Conservation (phyloP, 2,113 vertebrate genomes). For the Mus musculus region DNA sequence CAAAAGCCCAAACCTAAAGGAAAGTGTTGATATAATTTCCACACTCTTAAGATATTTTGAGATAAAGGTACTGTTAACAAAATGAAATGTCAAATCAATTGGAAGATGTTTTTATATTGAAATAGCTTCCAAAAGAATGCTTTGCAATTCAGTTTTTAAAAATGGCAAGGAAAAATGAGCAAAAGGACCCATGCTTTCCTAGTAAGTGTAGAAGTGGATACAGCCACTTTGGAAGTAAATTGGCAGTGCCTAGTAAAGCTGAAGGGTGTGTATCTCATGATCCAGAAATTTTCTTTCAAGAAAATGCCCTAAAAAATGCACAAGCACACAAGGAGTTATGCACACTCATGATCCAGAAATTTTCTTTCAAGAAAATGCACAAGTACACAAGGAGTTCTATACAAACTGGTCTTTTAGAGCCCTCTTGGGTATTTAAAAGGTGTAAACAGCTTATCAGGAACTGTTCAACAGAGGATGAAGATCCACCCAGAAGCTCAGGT, state of each 20-base stretch:
- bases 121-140: slow-evolving; percentile 57
- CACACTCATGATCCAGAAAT: slow-evolving; percentile 43
- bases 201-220: slow-evolving; percentile 46
- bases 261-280: slow-evolving; percentile 12
- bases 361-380: slow-evolving; percentile 49
- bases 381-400: slow-evolving; percentile 1
- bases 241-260: slow-evolving; percentile 59
- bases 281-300: slow-evolving; percentile 62
- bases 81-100: slow-evolving; percentile 61
- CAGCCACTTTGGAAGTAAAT: slow-evolving; percentile 52
- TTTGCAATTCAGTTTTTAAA: slow-evolving; percentile 47
- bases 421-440: slow-evolving; percentile 25
- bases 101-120: slow-evolving; percentile 54
- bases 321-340: slow-evolving; percentile 15
- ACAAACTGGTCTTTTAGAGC: slow-evolving; percentile 28
- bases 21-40: slow-evolving; percentile 30
- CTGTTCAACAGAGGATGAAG: slow-evolving; percentile 42
- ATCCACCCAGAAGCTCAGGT: slow-evolving; percentile 17
- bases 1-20: slow-evolving; percentile 55
- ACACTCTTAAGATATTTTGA: slow-evolving; percentile 25
- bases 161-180: slow-evolving; percentile 6
- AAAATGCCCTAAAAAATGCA: slow-evolving; percentile 58
- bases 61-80: slow-evolving; percentile 32
- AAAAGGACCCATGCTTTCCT: slow-evolving; percentile 43
- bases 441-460: slow-evolving; percentile 39